phyloP scores from a whole-genome alignment of 2,113 vertebrate genomes.

The Eulemur rufifrons region DNA sequence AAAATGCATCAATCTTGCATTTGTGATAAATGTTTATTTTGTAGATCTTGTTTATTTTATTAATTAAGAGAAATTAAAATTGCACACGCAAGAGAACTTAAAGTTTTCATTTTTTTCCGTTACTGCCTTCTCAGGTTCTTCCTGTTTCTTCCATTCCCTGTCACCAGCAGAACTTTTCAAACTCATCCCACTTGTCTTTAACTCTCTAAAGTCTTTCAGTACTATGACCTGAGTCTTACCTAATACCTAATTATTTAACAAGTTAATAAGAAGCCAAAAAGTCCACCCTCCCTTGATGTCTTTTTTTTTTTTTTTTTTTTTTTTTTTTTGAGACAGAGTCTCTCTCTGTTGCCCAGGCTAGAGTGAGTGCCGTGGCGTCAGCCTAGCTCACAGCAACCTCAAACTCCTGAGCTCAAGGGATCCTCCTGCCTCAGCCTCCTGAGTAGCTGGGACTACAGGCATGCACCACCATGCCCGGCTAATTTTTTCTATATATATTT shows the following conservation, averaged over 20 bases:
- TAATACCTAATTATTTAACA: background rate
- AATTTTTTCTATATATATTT: too few relatives aligned
- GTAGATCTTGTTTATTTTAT: background rate
- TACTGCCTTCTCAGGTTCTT: background rate
- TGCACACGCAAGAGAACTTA: background rate
- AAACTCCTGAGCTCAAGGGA: too few relatives aligned
- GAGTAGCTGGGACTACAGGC: too few relatives aligned
- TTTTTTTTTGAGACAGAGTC: too few relatives aligned
- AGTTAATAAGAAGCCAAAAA: background rate
- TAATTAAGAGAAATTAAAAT: background rate
- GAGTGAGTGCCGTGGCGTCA: too few relatives aligned
- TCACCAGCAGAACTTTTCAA: background rate
- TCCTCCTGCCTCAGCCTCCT: too few relatives aligned
- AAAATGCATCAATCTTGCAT: background rate
- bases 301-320: background rate
- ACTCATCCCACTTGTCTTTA: background rate
- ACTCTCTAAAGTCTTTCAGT: background rate
- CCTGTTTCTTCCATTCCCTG: background rate
- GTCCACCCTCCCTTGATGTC: background rate
- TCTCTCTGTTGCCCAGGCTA: too few relatives aligned
- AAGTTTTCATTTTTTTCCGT: background rate
- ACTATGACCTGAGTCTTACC: background rate
- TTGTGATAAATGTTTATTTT: background rate
- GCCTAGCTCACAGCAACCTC: too few relatives aligned
- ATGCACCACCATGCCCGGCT: too few relatives aligned